Conservation (phyloP, 2,888 invertebrate species). For the Tineola bisselliella region DNA sequence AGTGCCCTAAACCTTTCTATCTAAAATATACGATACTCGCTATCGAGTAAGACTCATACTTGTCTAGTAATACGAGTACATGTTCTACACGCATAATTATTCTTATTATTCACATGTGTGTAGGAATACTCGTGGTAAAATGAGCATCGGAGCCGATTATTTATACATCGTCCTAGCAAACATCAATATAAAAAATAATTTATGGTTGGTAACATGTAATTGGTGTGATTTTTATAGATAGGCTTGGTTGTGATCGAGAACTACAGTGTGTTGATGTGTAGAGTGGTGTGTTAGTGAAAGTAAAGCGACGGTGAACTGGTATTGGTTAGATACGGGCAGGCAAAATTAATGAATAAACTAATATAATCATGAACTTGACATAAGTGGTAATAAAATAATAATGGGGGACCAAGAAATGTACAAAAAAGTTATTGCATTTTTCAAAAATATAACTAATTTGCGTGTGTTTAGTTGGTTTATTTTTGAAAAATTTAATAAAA, state of each 20-base stretch:
- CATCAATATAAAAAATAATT: background rate
- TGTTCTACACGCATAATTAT: too few relatives aligned
- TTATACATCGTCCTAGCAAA: background rate
- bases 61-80: too few relatives aligned
- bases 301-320: background rate
- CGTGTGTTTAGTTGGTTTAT: too few relatives aligned
- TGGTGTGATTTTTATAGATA: background rate
- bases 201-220: background rate
- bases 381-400: background rate
- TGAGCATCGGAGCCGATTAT: too few relatives aligned
- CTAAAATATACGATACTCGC: too few relatives aligned
- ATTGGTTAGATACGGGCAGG: background rate
- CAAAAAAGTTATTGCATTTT: too few relatives aligned
- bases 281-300: background rate
- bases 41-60: too few relatives aligned
- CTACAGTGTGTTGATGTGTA: background rate
- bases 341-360: background rate
- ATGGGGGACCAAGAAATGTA: background rate
- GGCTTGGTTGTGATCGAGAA: slow-evolving; percentile 4
- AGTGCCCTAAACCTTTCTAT: too few relatives aligned
- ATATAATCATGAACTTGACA: background rate
- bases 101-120: too few relatives aligned
- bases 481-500: too few relatives aligned
- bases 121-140: too few relatives aligned
- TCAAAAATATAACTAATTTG: too few relatives aligned